These are phyloP conservation scores for Metridium senile DNA, from an alignment of 92 coral and sea anemone species.

Conservation along the genomic window DNA sequence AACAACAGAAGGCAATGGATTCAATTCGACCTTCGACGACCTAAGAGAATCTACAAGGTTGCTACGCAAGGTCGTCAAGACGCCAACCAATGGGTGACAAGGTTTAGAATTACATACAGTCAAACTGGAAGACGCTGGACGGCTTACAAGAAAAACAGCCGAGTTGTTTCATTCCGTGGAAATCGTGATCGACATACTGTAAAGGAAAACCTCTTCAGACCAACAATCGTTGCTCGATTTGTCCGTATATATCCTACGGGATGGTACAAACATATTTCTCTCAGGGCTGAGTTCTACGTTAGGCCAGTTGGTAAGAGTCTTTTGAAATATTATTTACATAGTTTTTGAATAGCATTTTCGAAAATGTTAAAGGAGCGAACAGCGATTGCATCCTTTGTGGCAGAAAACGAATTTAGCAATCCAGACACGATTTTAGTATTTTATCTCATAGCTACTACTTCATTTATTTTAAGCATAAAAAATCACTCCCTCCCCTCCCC, in stretches of 20 bases:
- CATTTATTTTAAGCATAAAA: too few species aligned
- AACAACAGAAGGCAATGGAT: constrained; percentile 61
- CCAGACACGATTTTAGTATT: too few species aligned
- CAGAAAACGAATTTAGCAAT: too few species aligned
- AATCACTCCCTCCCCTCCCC: too few species aligned
- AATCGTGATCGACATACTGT: constrained; percentile 26
- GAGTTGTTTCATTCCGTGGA: constrained; percentile 24
- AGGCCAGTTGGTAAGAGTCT: not conserved
- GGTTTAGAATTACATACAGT: constrained; percentile 13
- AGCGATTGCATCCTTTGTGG: too few species aligned
- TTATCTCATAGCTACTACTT: too few species aligned
- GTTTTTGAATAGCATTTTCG: not conserved
- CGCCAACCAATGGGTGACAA: constrained; percentile 38
- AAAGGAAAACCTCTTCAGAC: constrained; percentile 1
- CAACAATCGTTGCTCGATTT: constrained; percentile 8
- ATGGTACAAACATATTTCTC: constrained; percentile 26
- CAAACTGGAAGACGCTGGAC: constrained; percentile 26
- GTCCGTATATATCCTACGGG: constrained; percentile 26
- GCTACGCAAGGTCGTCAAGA: constrained; percentile 32
- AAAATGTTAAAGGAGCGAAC: too few species aligned
- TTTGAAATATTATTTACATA: not conserved
- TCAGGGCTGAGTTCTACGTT: constrained; percentile 29
- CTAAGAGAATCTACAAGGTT: constrained; percentile 30
- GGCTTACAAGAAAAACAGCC: constrained; percentile 7
- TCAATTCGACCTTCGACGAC: constrained; percentile 7